Evolutionary conservation across 2,113 vertebrate genomes (phyloP), one percentile per base, ranked within the genome.

Genomic region (Azemiops feae): DNA sequence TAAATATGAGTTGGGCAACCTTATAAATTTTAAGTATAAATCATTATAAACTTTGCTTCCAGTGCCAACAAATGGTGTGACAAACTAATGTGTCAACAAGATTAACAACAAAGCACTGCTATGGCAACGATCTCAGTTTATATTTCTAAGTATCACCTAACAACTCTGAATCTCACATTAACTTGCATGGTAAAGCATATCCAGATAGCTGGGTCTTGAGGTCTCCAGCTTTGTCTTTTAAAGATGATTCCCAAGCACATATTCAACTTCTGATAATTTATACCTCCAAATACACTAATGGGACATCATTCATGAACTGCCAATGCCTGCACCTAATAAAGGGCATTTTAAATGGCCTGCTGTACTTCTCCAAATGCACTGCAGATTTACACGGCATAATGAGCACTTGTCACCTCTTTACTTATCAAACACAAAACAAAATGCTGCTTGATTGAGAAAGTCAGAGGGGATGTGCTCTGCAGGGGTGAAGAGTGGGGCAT

Each of bases 181-280:
- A 57, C 34, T 25, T 55, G n/a, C 5, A 5, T 23, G 34, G n/a
- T 43, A 57, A 43, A 89, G 54, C 88, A 57, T 5, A 12, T 50
- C 43, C 87, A 96, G 93, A 93, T 94, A 47, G 0, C 45, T 43
- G 92, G 69, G 25, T 43, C 10, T 43, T 92, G 11, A 43, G 22
- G 11, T 11, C n/a, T 23, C 50, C 5, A 39, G 10, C 16, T 50
- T 30, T 53, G 52, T 45, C 9, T 12, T 20, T 74, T 14, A 30
- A 54, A 50, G 47, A 94, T 95, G 43, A 57, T 22, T 93, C 10
- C 20, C 64, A 39, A 85, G 64, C 53, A 57, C n/a, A 81, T 39
- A 16, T 89, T 89, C 20, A 30, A 16, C 30, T 52, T 55, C 34
- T 18, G 52, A 64, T 55, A 2, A 39, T 60, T 58, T 39, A 16